phyloP scores from a whole-genome alignment of 2,113 vertebrate species.

The Caranx melampygus region DNA sequence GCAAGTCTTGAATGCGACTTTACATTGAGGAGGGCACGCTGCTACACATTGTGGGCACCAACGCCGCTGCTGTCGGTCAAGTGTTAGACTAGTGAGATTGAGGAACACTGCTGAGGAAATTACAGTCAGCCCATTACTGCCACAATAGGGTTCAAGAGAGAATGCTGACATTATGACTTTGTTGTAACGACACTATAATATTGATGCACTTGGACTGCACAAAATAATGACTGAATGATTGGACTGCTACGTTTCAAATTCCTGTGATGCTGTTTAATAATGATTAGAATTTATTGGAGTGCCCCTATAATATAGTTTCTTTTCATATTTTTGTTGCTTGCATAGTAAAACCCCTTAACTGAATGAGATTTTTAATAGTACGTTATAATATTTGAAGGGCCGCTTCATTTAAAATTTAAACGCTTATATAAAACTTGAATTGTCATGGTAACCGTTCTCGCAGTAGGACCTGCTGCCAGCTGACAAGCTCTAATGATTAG shows the following conservation, averaged over 20 bases:
- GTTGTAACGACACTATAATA: background rate
- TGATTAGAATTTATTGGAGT: background rate
- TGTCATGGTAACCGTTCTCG: slow-evolving; percentile 14
- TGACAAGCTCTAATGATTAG: slow-evolving; percentile 48
- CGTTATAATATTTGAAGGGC: slow-evolving; percentile 35
- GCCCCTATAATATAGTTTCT: background rate
- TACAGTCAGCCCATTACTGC: background rate
- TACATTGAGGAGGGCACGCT: background rate
- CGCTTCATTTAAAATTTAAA: slow-evolving; percentile 49
- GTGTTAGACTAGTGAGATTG: background rate
- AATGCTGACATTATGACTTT: slow-evolving; percentile 6
- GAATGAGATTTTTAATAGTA: slow-evolving; percentile 31
- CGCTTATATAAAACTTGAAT: slow-evolving; percentile 40
- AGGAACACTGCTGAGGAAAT: background rate
- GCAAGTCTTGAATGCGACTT: background rate
- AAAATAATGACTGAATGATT: background rate
- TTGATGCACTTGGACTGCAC: background rate
- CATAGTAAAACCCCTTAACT: slow-evolving; percentile 6
- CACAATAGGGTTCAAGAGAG: slow-evolving; percentile 4
- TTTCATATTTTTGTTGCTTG: background rate
- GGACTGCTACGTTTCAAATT: background rate
- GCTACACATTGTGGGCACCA: background rate
- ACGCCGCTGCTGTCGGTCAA: background rate
- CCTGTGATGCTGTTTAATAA: background rate
- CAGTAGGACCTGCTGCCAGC: background rate